Evolutionary conservation across 2,797 vertebrate genomes (phyloP).

Genomic region (Sebastes baramenuke): DNA sequence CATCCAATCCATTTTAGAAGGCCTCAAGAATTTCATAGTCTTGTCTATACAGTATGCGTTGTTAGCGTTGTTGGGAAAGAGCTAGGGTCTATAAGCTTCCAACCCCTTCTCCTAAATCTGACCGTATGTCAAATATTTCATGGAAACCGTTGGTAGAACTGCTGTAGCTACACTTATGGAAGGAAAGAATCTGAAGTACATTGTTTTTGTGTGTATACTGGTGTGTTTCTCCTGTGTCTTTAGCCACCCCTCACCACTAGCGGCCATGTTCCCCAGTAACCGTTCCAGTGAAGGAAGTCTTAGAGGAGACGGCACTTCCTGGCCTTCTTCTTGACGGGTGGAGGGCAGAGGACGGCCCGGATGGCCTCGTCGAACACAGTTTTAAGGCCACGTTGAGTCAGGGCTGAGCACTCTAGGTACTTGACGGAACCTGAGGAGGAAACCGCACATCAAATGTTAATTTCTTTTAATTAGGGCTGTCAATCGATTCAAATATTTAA

Average conservation of each 20-base stretch:
- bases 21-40: slow-evolving; percentile 74
- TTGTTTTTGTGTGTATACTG: slow-evolving; percentile 61
- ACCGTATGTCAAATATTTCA: slow-evolving; percentile 34
- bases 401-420: slow-evolving; percentile 96
- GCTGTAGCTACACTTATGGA: slow-evolving; percentile 77
- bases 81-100: slow-evolving; percentile 46
- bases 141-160: slow-evolving; percentile 71
- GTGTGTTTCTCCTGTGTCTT: slow-evolving; percentile 61
- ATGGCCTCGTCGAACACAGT: slow-evolving; percentile 99
- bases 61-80: slow-evolving; percentile 51
- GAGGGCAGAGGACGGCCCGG: slow-evolving; percentile 95
- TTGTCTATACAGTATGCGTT: slow-evolving; percentile 59
- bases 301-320: slow-evolving; percentile 92
- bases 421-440: slow-evolving; percentile 90
- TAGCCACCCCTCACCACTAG: slow-evolving; percentile 64
- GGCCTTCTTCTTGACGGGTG: slow-evolving; percentile 92
- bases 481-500: too few relatives aligned
- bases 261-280: slow-evolving; percentile 45
- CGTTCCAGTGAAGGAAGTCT: slow-evolving; percentile 64
- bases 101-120: slow-evolving; percentile 56
- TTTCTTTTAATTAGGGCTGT: background rate
- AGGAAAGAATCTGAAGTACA: slow-evolving; percentile 79
- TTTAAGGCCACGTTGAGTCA: slow-evolving; percentile 98
- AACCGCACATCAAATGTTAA: background rate
- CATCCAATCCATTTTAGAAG: slow-evolving; percentile 76